These are phyloP conservation scores for Berghia stephanieae DNA, from an alignment of 1,140 invertebrate genomes.

Conservation along the genomic window DNA sequence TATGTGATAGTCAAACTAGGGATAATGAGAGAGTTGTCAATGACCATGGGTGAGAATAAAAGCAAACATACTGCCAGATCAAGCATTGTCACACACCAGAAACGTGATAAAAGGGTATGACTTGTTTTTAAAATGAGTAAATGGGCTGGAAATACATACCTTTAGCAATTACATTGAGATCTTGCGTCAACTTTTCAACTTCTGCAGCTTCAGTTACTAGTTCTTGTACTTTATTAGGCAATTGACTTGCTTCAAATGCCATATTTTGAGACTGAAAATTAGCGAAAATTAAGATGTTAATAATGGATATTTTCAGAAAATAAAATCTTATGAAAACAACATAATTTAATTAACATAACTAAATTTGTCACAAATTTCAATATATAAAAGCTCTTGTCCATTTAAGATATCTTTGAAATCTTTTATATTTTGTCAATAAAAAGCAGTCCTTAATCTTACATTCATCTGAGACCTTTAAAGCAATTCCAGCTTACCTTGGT, in stretches of 20 bases:
- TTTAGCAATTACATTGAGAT: constrained; percentile 35
- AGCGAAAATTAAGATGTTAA: no score
- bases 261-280: constrained; percentile 59
- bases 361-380: no score
- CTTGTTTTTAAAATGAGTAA: not conserved
- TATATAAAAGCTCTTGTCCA: no score
- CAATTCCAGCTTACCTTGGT: constrained; percentile 66
- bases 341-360: no score
- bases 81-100: not conserved
- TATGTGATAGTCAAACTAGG: no score
- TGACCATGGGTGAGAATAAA: no score
- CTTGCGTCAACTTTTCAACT: constrained; percentile 25
- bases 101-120: not conserved
- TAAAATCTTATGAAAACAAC: no score
- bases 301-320: no score
- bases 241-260: constrained; percentile 51
- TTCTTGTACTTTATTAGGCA: constrained; percentile 28
- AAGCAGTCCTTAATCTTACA: no score
- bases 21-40: no score
- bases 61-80: no score
- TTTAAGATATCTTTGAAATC: not conserved
- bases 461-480: constrained; percentile 23
- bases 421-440: no score
- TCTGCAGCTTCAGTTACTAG: constrained; percentile 34
- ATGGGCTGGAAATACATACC: constrained; percentile 29